Percentiles rank a stretch among this genome's conserved stretches.
These are phyloP conservation scores for Clarias magur DNA, from an alignment of 2,113 vertebrate genomes.

Conservation along the genomic window DNA sequence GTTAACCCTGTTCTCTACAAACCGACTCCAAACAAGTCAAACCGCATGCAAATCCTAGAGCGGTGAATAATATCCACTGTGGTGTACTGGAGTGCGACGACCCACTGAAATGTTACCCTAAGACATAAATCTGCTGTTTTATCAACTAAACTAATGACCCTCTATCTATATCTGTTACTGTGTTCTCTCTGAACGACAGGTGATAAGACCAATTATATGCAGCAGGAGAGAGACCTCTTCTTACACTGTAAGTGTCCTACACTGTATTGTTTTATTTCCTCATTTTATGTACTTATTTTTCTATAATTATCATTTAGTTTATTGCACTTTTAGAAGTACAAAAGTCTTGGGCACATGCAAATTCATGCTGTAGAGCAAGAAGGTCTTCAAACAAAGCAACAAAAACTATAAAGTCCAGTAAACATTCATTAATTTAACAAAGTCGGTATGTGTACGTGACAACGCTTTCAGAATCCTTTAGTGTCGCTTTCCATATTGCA, in stretches of 20 bases:
- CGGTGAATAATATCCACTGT: background rate
- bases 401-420: too few species aligned
- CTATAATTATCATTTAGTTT: too few species aligned
- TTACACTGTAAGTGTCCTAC: conserved; percentile 60
- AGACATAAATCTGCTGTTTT: background rate
- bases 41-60: background rate
- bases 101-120: background rate
- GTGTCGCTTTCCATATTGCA: too few species aligned
- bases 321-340: background rate
- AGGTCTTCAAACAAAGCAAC: too few species aligned
- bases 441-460: too few species aligned
- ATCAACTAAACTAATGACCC: background rate
- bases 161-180: background rate
- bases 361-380: too few species aligned
- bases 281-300: background rate
- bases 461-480: too few species aligned
- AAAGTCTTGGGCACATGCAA: too few species aligned
- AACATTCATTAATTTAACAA: too few species aligned
- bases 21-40: background rate
- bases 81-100: background rate
- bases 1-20: background rate
- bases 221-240: conserved; percentile 54
- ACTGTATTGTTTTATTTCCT: background rate
- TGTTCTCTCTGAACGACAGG: conserved; percentile 47
- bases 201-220: conserved; percentile 37